Evolutionary conservation across 2,888 invertebrate species (phyloP), one percentile per base, ranked within the genome.

Genomic region (Pardosa pseudoannulata): DNA sequence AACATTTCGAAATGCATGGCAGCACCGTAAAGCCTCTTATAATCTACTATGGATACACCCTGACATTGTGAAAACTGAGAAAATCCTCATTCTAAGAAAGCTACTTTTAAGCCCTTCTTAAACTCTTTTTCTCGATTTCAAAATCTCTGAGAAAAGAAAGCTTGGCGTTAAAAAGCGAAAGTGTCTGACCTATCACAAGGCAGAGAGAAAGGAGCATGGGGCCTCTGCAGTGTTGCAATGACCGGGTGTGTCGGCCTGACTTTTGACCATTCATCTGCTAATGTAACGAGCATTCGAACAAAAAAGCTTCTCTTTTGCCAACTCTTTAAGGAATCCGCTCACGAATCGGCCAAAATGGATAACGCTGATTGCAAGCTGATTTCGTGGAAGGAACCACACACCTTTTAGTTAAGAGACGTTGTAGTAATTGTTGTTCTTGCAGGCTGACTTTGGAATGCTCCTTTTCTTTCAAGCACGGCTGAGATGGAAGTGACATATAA

Each of bases 181-280:
- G 23, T 56, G 56, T 70, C 23, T 75, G 81, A 81, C 81, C 81
- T 29, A 75, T 41, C 75, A 39, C 31, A 36, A 68, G 62, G 31
- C 31, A 29, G 79, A 28, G 39, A 71, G 39, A 67, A 75, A 56
- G 23, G n/a, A 32, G n/a, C 27, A 29, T 1, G 11, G 56, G 56
- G 23, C 23, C 56, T 23, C 56, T 23, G 5, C 23, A 6, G 56
- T 56, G 19, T 56, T 56, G 56, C 36, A 67, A 67, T 28, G n/a
- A 29, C 39, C n/a, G 81, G 81, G 81, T 75, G 81, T 81, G 81
- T 64, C 81, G 27, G 32, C 36, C 70, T 81, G 81, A 81, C 75
- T 75, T 81, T 81, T 81, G 81, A 81, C 81, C 81, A 81, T 75
- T 64, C 41, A 81, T 81, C 74, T 81, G 29, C 64, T 64, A 75